These are phyloP conservation scores for Falco berigora DNA, from an alignment of 2,797 vertebrate species.

Conservation along the genomic window DNA sequence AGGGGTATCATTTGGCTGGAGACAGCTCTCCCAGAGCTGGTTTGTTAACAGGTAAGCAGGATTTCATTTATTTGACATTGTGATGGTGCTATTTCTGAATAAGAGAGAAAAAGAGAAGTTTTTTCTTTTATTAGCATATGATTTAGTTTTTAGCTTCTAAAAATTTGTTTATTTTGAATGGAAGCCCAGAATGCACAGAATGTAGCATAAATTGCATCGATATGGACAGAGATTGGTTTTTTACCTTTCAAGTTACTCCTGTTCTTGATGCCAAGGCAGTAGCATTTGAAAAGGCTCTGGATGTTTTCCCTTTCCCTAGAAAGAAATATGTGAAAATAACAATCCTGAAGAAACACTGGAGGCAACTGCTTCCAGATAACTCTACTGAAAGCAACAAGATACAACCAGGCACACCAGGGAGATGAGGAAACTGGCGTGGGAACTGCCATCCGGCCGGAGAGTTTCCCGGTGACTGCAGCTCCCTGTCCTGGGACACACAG, in stretches of 20 bases:
- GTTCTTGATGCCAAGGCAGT: background rate
- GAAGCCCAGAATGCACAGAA: constrained; percentile 5
- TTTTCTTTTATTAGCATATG: background rate
- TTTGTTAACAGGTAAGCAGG: background rate
- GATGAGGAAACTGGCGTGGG: background rate
- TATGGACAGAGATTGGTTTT: background rate
- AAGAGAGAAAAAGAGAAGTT: background rate
- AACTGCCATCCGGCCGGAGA: background rate
- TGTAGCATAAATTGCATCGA: background rate
- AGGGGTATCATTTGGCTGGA: background rate
- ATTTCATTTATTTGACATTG: background rate
- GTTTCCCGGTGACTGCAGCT: background rate
- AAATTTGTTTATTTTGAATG: background rate
- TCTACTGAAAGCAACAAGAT: background rate
- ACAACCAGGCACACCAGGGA: background rate
- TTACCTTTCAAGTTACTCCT: background rate
- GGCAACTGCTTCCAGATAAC: background rate
- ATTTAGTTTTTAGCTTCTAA: background rate
- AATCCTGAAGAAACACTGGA: background rate
- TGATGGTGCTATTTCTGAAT: background rate
- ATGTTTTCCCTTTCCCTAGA: background rate
- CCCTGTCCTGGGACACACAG: background rate
- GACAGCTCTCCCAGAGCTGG: background rate
- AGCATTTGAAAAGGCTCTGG: background rate
- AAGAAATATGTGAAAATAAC: background rate